Conservation (phyloP, 2,113 vertebrate genomes). For the Ornithorhynchus anatinus region DNA sequence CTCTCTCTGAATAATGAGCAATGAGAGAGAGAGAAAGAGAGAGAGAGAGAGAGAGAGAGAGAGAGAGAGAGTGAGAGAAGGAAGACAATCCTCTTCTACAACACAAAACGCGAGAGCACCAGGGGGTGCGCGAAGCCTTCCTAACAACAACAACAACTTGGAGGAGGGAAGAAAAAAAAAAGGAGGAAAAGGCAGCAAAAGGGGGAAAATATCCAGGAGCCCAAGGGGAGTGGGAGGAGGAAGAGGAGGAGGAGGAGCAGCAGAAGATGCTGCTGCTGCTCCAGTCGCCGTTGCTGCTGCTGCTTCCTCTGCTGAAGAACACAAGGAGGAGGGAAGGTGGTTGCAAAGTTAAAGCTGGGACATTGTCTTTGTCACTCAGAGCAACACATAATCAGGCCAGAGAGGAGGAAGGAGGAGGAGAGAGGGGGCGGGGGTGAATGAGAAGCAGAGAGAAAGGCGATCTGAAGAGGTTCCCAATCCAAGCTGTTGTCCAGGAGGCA, state of each 20-base stretch:
- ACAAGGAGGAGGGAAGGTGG: slow-evolving; percentile 73
- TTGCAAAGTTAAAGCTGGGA: slow-evolving; percentile 78
- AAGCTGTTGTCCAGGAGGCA: slow-evolving; percentile 66
- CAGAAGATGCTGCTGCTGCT: slow-evolving; percentile 71
- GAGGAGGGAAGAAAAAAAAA: slow-evolving; percentile 65
- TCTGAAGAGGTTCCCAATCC: slow-evolving; percentile 64
- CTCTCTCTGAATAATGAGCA: slow-evolving; percentile 99
- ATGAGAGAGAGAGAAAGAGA: slow-evolving; percentile 94
- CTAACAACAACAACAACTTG: slow-evolving; percentile 79
- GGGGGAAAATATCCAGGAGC: slow-evolving; percentile 57
- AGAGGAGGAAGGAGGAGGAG: slow-evolving; percentile 61
- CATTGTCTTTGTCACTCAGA: slow-evolving; percentile 74
- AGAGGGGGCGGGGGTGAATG: slow-evolving; percentile 66
- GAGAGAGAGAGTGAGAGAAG: slow-evolving; percentile 82
- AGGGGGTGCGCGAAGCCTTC: slow-evolving; percentile 98
- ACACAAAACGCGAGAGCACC: slow-evolving; percentile 96
- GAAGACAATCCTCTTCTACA: slow-evolving; percentile 96
- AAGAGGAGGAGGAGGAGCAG: slow-evolving; percentile 29
- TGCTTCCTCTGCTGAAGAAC: slow-evolving; percentile 37
- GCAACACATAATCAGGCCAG: slow-evolving; percentile 65
- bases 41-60: slow-evolving; percentile 84
- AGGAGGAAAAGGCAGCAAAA: slow-evolving; percentile 48
- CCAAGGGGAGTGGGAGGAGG: slow-evolving; percentile 41
- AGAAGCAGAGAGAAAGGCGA: slow-evolving; percentile 60
- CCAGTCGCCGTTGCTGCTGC: slow-evolving; percentile 59